phyloP scores from a whole-genome alignment of 2,113 vertebrate species.

The Otocyon megalotis region DNA sequence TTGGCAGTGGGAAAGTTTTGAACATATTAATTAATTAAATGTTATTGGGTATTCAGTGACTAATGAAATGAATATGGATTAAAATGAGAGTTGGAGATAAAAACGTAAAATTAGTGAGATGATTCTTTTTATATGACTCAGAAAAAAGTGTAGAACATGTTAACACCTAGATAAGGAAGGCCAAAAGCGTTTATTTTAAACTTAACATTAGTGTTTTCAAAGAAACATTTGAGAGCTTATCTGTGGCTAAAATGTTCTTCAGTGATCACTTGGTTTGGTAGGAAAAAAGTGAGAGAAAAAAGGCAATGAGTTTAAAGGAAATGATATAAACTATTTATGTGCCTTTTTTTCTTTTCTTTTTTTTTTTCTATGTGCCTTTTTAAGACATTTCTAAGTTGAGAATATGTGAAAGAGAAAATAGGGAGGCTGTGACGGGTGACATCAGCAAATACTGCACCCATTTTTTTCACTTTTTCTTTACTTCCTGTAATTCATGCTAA shows the following conservation, averaged over 20 bases:
- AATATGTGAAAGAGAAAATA: conserved; percentile 27
- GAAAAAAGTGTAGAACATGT: background rate
- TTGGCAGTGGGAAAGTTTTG: background rate
- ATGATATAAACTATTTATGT: background rate
- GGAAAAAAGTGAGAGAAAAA: background rate
- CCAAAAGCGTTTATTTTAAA: conserved; percentile 33
- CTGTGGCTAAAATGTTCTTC: conserved; percentile 43
- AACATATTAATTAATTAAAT: background rate
- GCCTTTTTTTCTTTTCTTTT: background rate
- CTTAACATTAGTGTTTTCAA: background rate
- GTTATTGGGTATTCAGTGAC: background rate
- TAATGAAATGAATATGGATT: background rate
- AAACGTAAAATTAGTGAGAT: background rate
- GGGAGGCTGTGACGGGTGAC: background rate
- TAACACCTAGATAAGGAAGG: conserved; percentile 47
- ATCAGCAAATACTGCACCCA: background rate
- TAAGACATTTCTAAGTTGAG: background rate
- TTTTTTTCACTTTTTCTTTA: background rate
- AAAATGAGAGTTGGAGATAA: background rate
- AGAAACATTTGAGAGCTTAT: conserved; percentile 29
- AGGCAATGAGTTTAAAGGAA: conserved; percentile 26
- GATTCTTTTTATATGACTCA: background rate
- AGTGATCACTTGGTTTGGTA: background rate
- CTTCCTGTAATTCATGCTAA: background rate
- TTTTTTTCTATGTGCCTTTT: background rate